Base-by-base conservation (phyloP, 2,888 invertebrate genomes). In the Synergus gifuensis region DNA sequence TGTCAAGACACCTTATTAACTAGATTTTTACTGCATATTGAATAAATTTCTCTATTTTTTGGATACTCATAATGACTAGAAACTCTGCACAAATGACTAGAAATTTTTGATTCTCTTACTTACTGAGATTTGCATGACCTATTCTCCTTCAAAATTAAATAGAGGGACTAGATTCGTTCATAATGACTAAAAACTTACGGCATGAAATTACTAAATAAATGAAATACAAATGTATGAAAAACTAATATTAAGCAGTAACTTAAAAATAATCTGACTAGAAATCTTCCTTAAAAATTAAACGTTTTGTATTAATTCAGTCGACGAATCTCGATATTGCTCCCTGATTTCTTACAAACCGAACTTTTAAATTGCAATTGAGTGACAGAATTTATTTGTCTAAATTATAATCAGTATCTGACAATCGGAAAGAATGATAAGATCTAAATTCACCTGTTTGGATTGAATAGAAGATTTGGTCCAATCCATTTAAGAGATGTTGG, bases 191-290 rank as follows among this genome's bases (percentile, higher is more conserved):
- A 28, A 62, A 14, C 2, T 12, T 28, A 62, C 22, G 12, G 2
- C 18, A 4, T 12, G 12, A 60, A 60, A 22, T 22, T 22, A 9
- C 22, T 22, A 60, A 60, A 22, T n/a, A n/a, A n/a, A n/a, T n/a
- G n/a, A n/a, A n/a, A n/a, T n/a, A n/a, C n/a, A n/a, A n/a, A n/a
- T 54, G 16, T n/a, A n/a, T 58, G 9, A 18, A 16, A 18, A 3
- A 18, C 9, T 58, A 58, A 58, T n/a, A 58, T n/a, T 58, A 58
- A 18, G n/a, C 54, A 54, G 54, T 62, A 64, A 40, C 67, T 81
- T 85, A 81, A 76, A 76, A 81, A 79, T 85, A 86, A 84, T 85
- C 86, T 86, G 85, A 87, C 86, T 86, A 54, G 4, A 83, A 78
- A 42, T 42, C 62, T 46, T 60, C 42, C 79, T 82, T 80, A 86